Evolutionary conservation across 2,888 invertebrate species (phyloP).

Genomic region (Rugalucina vietnamica): DNA sequence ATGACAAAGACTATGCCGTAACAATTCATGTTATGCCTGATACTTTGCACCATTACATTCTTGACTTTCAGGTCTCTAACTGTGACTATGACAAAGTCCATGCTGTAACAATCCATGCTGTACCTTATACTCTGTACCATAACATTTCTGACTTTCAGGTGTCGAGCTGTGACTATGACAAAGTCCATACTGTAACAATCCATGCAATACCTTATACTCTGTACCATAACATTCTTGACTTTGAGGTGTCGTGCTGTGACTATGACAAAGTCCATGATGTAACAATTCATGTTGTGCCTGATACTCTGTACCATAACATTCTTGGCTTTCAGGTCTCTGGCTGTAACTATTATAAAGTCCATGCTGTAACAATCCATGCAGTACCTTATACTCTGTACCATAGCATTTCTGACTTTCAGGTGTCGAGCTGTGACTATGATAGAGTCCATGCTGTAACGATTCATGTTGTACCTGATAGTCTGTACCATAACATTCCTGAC

Average conservation of each 20-base stretch:
- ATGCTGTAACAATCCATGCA: constrained; percentile 51
- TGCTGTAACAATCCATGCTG: constrained; percentile 51
- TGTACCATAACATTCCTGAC: constrained; percentile 52
- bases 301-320: constrained; percentile 22
- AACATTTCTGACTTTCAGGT: too few species aligned
- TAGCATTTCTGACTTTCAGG: constrained; percentile 15
- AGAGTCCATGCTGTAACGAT: constrained; percentile 53
- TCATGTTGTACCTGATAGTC: constrained; percentile 27
- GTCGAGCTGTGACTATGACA: too few species aligned
- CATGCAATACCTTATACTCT: too few species aligned
- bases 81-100: constrained; percentile 33
- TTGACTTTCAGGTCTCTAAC: background rate
- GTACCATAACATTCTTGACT: too few species aligned
- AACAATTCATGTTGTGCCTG: constrained; percentile 40
- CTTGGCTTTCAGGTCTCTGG: background rate
- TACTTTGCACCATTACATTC: constrained; percentile 19
- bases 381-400: constrained; percentile 23
- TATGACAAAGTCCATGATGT: constrained; percentile 49
- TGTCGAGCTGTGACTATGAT: background rate
- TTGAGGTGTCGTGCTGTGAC: background rate
- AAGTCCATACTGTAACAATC: too few species aligned
- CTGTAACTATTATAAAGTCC: constrained; percentile 29
- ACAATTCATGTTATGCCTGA: constrained; percentile 42
- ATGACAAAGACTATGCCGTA: constrained; percentile 46
- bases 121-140: constrained; percentile 18